Base-by-base conservation (phyloP, 2,888 invertebrate genomes). In the Brachypalpus laphriformis region DNA sequence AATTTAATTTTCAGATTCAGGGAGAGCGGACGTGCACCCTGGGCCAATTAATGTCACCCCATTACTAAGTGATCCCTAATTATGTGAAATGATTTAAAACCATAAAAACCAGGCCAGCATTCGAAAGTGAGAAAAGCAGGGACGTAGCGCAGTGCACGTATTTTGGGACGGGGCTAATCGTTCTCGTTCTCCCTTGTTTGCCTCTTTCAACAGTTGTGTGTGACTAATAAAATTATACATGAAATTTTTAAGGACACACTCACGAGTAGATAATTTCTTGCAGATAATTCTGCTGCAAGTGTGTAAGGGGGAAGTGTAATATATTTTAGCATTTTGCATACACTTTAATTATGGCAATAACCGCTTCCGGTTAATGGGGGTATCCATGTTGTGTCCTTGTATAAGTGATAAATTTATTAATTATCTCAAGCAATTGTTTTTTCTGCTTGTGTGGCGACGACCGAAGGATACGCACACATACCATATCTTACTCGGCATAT, bases 31-130 rank as follows among this genome's bases (percentile, higher is more conserved):
- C 68, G 70, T 65, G 34, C 74, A 87, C 87, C 87, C 87, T 87
- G 88, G 89, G 89, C 89, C 91, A 91, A 92, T 92, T 92, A 92
- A 92, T 91, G 91, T 91, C 91, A 91, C 91, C 91, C 91, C 90
- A 91, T 91, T 91, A 91, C 90, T 90, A 91, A 91, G 91, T 91
- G 91, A 91, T 90, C 90, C 91, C 91, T 92, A 92, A 92, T 92
- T 92, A 91, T 91, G 90, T 90, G 90, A 91, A 91, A 91, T 90
- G 90, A 91, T 91, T 91, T 90, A 89, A 90, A 89, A 89, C 77
- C 83, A 77, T 78, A 80, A 87, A 87, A 87, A 87, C 65, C 56
- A 63, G 56, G 65, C 76, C 54, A 89, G 88, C 56, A 70, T 65
- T 16, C 42, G 70, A 70, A 70, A 82, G 78, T 61, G 70, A 86